A percentile compares a stretch with the other conserved stretches of the same genome.
Evolutionary conservation across 1,140 invertebrate species (phyloP).

Genomic region (Drosophila pachea): DNA sequence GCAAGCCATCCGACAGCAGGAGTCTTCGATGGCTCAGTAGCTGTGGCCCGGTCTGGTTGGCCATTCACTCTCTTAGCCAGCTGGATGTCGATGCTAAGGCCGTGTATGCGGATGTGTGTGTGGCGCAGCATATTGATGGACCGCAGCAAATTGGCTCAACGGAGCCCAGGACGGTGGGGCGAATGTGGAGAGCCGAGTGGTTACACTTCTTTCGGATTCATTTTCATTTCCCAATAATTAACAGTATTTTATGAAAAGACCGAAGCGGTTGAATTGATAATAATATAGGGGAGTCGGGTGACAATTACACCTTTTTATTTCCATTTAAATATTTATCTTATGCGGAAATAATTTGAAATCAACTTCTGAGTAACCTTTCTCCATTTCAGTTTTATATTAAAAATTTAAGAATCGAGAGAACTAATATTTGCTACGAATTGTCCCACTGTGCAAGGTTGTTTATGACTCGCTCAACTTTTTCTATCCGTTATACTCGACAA

Average conservation of each 20-base stretch:
- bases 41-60: slow-evolving; percentile 32
- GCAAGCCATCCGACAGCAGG: slow-evolving; percentile 47
- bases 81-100: slow-evolving; percentile 20
- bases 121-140: slow-evolving; percentile 75
- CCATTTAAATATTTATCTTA: no score
- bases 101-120: slow-evolving; percentile 39
- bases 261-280: no score
- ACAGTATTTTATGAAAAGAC: no score
- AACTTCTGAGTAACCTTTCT: no score
- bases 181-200: neutral
- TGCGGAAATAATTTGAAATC: no score
- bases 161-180: slow-evolving; percentile 45
- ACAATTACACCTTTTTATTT: no score
- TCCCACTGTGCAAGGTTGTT: slow-evolving; percentile 49
- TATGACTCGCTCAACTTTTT: slow-evolving; percentile 57
- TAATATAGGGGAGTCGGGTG: no score
- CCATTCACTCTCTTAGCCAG: slow-evolving; percentile 59
- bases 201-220: neutral
- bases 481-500: slow-evolving; percentile 63
- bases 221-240: no score
- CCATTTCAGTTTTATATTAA: no score
- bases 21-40: slow-evolving; percentile 37
- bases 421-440: neutral
- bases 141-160: slow-evolving; percentile 72
- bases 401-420: no score